These are phyloP conservation scores for Champsocephalus esox DNA, from an alignment of 2,797 vertebrate species.

Conservation along the genomic window DNA sequence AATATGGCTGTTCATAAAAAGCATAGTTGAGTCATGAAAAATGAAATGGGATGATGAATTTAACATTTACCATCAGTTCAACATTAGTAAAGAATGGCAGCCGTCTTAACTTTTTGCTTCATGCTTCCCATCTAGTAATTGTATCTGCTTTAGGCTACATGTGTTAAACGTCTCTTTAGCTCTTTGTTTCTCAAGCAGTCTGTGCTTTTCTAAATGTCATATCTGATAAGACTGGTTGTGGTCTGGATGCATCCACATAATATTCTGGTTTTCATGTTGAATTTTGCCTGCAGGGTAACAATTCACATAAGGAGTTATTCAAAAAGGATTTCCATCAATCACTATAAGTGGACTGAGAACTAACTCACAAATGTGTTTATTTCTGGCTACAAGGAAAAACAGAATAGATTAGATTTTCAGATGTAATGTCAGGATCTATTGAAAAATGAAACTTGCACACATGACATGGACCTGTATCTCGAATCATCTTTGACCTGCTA, in stretches of 20 bases:
- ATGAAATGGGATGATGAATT: not conserved
- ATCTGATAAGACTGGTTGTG: conserved; percentile 62
- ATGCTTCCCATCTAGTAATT: conserved; percentile 12
- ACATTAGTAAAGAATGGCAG: conserved; percentile 2
- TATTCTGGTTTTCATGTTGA: conserved; percentile 35
- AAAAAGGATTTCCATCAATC: conserved; percentile 50
- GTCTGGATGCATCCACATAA: conserved; percentile 52
- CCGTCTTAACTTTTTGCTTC: conserved; percentile 21
- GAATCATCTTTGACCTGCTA: conserved; percentile 18
- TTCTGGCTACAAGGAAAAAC: conserved; percentile 11
- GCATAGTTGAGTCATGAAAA: not conserved
- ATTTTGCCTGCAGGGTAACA: conserved; percentile 55
- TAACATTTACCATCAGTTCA: not conserved
- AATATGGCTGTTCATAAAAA: not conserved
- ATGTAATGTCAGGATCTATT: not conserved
- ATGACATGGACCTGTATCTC: not conserved
- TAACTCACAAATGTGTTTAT: conserved; percentile 4
- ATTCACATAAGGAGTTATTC: conserved; percentile 32
- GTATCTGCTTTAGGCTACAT: conserved; percentile 29
- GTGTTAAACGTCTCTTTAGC: conserved; percentile 5
- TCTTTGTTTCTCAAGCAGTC: conserved; percentile 35
- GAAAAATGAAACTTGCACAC: not conserved
- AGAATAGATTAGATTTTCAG: not conserved
- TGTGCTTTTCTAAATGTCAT: conserved; percentile 70
- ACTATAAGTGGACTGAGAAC: conserved; percentile 24